Conservation (phyloP, 53 echinoderm and acorn worm species). For the Stichopus horrens region DNA sequence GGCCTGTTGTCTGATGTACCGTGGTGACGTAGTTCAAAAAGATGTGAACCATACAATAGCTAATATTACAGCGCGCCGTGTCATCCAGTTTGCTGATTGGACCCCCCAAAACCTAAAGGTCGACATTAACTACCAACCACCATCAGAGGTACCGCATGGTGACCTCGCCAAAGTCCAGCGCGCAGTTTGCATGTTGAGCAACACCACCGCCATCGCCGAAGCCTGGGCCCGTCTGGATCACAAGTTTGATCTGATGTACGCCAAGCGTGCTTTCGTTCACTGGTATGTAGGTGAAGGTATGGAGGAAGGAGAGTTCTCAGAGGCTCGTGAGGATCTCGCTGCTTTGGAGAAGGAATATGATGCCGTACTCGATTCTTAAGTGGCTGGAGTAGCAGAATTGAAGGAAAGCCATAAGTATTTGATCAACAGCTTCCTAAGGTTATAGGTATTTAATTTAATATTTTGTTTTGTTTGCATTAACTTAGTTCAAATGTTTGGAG, state of each 20-base stretch:
- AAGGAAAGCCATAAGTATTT: no score
- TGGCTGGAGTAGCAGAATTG: no score
- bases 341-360: constrained; percentile 92
- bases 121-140: constrained; percentile 69
- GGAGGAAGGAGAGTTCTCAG: constrained; percentile 99
- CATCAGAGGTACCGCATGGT: constrained; percentile 60
- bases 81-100: constrained; percentile 66
- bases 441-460: no score
- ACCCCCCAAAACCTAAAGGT: constrained; percentile 61
- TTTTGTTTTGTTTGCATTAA: no score
- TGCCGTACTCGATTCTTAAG: no score
- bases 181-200: constrained; percentile 65
- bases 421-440: no score
- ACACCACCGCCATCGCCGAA: constrained; percentile 88
- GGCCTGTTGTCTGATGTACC: constrained; percentile 57
- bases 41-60: constrained; percentile 22
- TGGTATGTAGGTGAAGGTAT: constrained; percentile 99
- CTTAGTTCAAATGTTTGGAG: no score
- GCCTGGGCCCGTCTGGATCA: constrained; percentile 96
- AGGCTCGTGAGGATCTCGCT: constrained; percentile 97
- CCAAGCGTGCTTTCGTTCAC: constrained; percentile 98
- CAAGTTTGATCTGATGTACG: constrained; percentile 99
- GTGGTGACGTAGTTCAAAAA: constrained; percentile 55
- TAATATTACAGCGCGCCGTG: constrained; percentile 60
- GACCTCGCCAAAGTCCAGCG: constrained; percentile 50